These are phyloP conservation scores for Lampropteryx suffumata DNA, from an alignment of 2,888 invertebrate species.

Conservation along the genomic window DNA sequence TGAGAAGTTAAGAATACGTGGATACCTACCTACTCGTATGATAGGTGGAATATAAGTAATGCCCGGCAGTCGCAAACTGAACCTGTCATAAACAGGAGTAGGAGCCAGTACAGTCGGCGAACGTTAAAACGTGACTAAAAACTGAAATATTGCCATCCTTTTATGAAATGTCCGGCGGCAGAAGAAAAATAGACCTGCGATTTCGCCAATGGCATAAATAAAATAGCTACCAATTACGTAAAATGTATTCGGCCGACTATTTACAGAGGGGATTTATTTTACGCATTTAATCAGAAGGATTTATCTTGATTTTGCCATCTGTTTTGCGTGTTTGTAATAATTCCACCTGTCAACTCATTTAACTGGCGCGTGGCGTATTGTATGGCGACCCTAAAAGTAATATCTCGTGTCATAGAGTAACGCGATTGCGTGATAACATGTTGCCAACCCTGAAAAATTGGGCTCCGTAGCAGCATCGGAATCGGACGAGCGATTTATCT, in stretches of 20 bases:
- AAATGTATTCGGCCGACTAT: constrained; percentile 33
- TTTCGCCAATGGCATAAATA: constrained; percentile 35
- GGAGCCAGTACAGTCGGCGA: constrained; percentile 8
- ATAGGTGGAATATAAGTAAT: no score
- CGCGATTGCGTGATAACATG: constrained; percentile 36
- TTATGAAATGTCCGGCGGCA: constrained; percentile 29
- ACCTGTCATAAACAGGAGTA: constrained; percentile 18
- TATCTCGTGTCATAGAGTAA: constrained; percentile 46
- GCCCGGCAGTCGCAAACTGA: constrained; percentile 4
- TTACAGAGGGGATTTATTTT: constrained; percentile 43
- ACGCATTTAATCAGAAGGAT: constrained; percentile 46
- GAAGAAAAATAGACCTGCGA: constrained; percentile 33
- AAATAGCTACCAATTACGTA: constrained; percentile 36
- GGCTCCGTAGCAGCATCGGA: not conserved
- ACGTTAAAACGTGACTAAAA: constrained; percentile 26
- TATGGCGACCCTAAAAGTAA: constrained; percentile 44
- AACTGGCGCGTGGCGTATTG: constrained; percentile 38
- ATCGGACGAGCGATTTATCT: no score
- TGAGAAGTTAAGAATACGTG: no score
- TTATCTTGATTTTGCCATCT: constrained; percentile 43
- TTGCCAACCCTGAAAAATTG: constrained; percentile 34
- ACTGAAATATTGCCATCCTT: constrained; percentile 31
- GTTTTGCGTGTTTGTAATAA: constrained; percentile 47
- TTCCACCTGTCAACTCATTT: constrained; percentile 45
- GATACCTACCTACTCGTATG: no score